These are phyloP conservation scores for Drosophila putrida DNA, from an alignment of 2,888 invertebrate species.

Conservation along the genomic window DNA sequence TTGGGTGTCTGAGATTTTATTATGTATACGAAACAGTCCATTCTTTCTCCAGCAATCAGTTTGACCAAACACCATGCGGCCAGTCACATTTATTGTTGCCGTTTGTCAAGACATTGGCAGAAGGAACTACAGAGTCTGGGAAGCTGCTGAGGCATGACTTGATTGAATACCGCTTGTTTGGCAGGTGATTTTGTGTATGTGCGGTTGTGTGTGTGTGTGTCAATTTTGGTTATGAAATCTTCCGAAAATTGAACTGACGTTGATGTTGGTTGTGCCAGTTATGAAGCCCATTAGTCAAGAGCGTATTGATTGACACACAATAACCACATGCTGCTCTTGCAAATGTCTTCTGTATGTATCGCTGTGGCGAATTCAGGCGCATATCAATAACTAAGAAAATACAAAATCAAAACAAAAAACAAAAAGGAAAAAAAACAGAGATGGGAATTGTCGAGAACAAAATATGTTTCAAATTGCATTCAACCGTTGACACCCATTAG, in stretches of 20 bases:
- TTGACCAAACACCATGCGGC: conserved; percentile 33
- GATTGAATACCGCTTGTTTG: conserved; percentile 66
- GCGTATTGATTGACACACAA: conserved; percentile 71
- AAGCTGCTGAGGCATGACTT: conserved; percentile 34
- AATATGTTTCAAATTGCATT: conserved; percentile 77
- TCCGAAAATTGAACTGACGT: conserved; percentile 66
- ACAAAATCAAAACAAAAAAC: conserved; percentile 8
- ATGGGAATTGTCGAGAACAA: conserved; percentile 43
- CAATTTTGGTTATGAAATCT: conserved; percentile 65
- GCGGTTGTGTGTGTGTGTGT: conserved; percentile 10
- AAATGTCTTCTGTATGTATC: conserved; percentile 33
- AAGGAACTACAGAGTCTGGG: conserved; percentile 6
- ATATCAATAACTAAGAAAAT: conserved; percentile 29
- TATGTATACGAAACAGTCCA: not conserved
- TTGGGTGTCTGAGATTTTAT: conserved; percentile 42
- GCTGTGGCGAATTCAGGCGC: conserved; percentile 15
- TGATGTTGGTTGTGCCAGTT: conserved; percentile 57
- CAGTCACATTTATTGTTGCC: conserved; percentile 55
- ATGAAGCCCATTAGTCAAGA: conserved; percentile 66
- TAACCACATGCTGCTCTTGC: conserved; percentile 54
- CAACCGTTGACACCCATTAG: conserved; percentile 77
- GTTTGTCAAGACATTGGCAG: conserved; percentile 20
- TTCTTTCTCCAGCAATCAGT: conserved; percentile 24
- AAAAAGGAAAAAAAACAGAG: conserved; percentile 6
- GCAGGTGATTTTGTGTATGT: conserved; percentile 50